phyloP scores from a whole-genome alignment of 2,797 vertebrate species.

The Peromyscus eremicus region DNA sequence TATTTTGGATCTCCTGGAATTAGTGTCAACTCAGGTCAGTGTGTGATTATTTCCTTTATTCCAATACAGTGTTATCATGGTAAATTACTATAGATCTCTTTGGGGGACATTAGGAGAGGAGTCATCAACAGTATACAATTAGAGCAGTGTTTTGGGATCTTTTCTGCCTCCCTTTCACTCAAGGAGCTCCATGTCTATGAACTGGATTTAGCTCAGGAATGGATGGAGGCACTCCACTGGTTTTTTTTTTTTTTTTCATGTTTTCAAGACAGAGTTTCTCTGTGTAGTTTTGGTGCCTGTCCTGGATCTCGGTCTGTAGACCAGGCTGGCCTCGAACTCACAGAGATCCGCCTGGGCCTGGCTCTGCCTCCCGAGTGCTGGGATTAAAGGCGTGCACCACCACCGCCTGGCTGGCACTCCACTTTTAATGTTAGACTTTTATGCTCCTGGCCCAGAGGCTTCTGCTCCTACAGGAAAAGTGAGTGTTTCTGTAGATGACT shows the following conservation, averaged over 20 bases:
- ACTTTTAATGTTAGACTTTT: neutral
- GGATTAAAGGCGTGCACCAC: too few relatives aligned
- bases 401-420: too few relatives aligned
- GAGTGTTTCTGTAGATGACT: neutral
- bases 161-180: neutral
- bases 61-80: neutral
- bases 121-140: neutral
- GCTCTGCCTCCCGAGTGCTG: too few relatives aligned
- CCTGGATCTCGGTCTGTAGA: too few relatives aligned
- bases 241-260: neutral
- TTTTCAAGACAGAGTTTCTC: too few relatives aligned
- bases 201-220: neutral
- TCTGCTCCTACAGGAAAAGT: neutral
- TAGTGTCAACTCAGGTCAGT: neutral
- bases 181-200: neutral
- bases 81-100: neutral
- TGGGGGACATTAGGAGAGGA: neutral
- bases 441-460: neutral
- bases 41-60: neutral
- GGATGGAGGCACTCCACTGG: fast-evolving
- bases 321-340: too few relatives aligned
- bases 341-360: too few relatives aligned
- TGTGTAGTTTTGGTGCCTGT: too few relatives aligned
- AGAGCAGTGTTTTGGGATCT: neutral
- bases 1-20: neutral